Evolutionary conservation across 2,888 invertebrate genomes (phyloP).

Genomic region (Cephus spinipes): DNA sequence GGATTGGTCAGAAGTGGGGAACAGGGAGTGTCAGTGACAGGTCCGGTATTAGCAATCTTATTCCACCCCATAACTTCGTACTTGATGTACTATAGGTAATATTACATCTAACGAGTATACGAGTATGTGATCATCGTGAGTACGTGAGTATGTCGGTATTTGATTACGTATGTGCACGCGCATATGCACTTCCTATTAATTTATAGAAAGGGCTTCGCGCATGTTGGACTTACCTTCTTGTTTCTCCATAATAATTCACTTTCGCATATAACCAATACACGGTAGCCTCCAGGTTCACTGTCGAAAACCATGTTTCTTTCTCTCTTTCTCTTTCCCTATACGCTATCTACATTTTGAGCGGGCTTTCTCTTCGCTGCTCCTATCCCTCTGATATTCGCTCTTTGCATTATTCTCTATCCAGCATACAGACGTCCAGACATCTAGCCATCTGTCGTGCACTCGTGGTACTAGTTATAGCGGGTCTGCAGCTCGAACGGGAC

Average conservation of each 20-base stretch:
- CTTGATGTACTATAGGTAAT: not conserved
- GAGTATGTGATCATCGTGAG: not conserved
- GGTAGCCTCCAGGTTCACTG: not conserved
- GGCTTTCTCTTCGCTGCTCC: constrained; percentile 24
- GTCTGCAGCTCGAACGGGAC: constrained; percentile 10
- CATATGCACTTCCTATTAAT: not conserved
- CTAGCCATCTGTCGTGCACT: not conserved
- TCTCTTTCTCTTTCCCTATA: constrained; percentile 11
- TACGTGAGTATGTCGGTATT: not conserved
- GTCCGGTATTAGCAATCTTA: constrained; percentile 52
- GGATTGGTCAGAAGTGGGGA: not conserved
- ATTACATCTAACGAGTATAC: not conserved
- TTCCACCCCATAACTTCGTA: constrained; percentile 16
- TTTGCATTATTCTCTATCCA: constrained; percentile 2
- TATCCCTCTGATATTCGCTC: constrained; percentile 24
- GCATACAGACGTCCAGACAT: not conserved
- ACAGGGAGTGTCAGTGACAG: constrained; percentile 41
- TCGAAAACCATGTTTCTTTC: constrained; percentile 13
- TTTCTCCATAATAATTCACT: not conserved
- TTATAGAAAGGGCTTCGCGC: not conserved
- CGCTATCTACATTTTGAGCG: not conserved
- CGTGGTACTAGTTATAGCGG: constrained; percentile 38
- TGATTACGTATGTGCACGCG: not conserved
- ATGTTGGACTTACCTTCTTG: not conserved
- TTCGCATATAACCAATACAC: not conserved